Evolutionary conservation across 2,888 invertebrate genomes (phyloP).

Genomic region (Drosophila quasianomalipes): DNA sequence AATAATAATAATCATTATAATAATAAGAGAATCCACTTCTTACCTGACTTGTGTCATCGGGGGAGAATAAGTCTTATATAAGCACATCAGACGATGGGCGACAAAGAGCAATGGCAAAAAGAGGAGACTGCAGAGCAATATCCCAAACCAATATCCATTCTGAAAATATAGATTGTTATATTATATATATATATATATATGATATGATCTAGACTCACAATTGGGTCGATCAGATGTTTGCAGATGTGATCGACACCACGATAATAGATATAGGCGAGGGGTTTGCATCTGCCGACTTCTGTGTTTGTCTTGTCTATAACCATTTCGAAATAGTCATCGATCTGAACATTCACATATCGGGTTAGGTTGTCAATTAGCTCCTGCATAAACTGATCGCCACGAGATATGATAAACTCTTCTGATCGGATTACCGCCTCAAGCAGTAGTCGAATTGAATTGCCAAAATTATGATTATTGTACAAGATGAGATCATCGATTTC

Average conservation of each 20-base stretch:
- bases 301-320: slow-evolving; percentile 8
- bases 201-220: slow-evolving; percentile 33
- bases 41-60: slow-evolving; percentile 87
- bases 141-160: slow-evolving; percentile 97
- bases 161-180: slow-evolving; percentile 80
- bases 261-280: slow-evolving; percentile 34
- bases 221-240: slow-evolving; percentile 45
- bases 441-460: not conserved
- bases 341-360: not conserved
- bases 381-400: slow-evolving; percentile 27
- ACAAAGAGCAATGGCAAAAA: slow-evolving; percentile 93
- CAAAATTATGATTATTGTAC: slow-evolving; percentile 35
- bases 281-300: slow-evolving; percentile 45
- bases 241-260: slow-evolving; percentile 39
- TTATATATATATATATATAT: not conserved
- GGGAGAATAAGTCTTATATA: slow-evolving; percentile 94
- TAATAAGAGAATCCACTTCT: not conserved
- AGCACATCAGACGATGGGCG: slow-evolving; percentile 91
- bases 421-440: slow-evolving; percentile 6
- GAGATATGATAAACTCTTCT: slow-evolving; percentile 26
- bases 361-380: slow-evolving; percentile 41
- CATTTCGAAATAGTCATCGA: slow-evolving; percentile 20
- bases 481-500: slow-evolving; percentile 39
- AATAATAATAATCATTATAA: not conserved
- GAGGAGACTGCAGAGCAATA: slow-evolving; percentile 92